Evolutionary conservation across 2,888 invertebrate genomes (phyloP).

Genomic region (Iphiclides podalirius): DNA sequence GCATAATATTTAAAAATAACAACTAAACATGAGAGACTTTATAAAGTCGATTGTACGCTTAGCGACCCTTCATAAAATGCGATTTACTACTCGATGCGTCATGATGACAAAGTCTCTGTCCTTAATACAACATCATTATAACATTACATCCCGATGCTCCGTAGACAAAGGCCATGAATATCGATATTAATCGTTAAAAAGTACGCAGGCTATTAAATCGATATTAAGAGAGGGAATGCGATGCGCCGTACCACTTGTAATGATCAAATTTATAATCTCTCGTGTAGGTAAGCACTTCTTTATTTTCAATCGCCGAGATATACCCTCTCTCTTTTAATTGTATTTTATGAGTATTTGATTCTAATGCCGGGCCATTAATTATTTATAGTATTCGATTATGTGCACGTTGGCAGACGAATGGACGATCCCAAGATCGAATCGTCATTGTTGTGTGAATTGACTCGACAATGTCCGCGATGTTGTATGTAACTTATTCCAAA

Average conservation of each 20-base stretch:
- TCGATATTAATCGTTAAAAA: constrained; percentile 59
- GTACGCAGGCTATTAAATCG: constrained; percentile 67
- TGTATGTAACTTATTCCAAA: constrained; percentile 23
- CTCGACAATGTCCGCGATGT: constrained; percentile 7
- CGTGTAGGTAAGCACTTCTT: constrained; percentile 72
- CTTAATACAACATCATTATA: constrained; percentile 44
- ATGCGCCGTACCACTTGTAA: constrained; percentile 72
- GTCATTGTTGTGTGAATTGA: constrained; percentile 47
- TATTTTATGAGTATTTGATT: constrained; percentile 81
- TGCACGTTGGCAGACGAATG: constrained; percentile 44
- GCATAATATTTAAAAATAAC: constrained; percentile 60
- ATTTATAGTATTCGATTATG: constrained; percentile 78
- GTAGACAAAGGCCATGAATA: constrained; percentile 50
- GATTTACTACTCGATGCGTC: constrained; percentile 19
- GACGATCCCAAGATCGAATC: constrained; percentile 42
- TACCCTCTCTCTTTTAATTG: constrained; percentile 77
- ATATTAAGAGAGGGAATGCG: constrained; percentile 68
- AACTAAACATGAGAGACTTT: constrained; percentile 62
- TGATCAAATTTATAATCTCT: constrained; percentile 77
- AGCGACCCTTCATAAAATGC: constrained; percentile 29
- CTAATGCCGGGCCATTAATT: constrained; percentile 78
- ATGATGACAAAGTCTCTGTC: constrained; percentile 30
- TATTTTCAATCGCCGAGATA: constrained; percentile 70
- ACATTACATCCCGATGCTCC: constrained; percentile 32
- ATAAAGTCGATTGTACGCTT: constrained; percentile 40